Evolutionary conservation across 2,113 vertebrate species (phyloP).

Genomic region (Callithrix jacchus): DNA sequence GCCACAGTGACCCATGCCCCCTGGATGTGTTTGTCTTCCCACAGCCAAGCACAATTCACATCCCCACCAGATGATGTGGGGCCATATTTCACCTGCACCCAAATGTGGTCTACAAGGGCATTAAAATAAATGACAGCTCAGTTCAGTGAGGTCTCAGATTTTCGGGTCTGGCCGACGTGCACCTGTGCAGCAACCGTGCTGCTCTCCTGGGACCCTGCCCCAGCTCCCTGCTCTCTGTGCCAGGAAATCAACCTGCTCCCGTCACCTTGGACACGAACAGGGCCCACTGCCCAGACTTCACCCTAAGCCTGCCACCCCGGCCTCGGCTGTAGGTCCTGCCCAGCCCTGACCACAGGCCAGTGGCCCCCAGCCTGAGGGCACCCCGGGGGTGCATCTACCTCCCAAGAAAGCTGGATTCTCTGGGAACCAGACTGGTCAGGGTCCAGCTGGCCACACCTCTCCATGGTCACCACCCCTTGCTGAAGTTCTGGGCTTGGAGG

Average conservation of each 20-base stretch:
- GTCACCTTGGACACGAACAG: too few relatives aligned
- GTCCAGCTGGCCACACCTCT: neutral
- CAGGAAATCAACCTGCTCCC: neutral
- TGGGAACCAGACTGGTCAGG: neutral
- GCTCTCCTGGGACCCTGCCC: neutral
- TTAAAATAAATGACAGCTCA: conserved; percentile 52
- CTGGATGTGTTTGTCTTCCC: neutral
- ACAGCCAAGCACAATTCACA: neutral
- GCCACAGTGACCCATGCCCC: neutral
- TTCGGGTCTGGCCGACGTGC: neutral
- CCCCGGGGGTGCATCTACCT: neutral
- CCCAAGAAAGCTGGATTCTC: neutral
- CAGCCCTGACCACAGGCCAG: neutral
- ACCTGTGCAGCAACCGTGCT: neutral
- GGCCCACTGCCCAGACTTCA: neutral
- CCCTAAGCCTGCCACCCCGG: too few relatives aligned
- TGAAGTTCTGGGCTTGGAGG: neutral
- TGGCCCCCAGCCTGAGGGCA: neutral
- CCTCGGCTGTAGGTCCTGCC: too few relatives aligned
- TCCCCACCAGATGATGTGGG: neutral
- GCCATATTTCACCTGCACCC: neutral
- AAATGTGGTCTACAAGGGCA: conserved; percentile 12
- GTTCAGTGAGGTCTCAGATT: neutral
- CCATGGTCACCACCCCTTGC: neutral
- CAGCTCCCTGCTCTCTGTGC: neutral